A percentile compares a stretch with the other conserved stretches of the same genome.
These are phyloP conservation scores for Augiades crinisus DNA, from an alignment of 2,888 invertebrate species.

Conservation along the genomic window DNA sequence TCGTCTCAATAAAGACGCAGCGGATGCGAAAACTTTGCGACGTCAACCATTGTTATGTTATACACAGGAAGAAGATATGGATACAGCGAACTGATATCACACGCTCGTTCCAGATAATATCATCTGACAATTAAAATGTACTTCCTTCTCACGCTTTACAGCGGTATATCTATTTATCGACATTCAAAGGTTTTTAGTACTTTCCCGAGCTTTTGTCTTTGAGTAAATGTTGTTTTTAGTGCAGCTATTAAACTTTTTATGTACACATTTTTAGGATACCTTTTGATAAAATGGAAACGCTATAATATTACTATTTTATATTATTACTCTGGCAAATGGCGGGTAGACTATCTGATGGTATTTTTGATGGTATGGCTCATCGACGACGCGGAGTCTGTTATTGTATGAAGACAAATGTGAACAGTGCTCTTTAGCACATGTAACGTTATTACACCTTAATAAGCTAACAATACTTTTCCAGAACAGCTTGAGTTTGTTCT, in stretches of 20 bases:
- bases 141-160: slow-evolving; percentile 48
- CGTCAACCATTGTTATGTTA: slow-evolving; percentile 17
- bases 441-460: too few relatives aligned
- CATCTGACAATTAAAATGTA: slow-evolving; percentile 47
- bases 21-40: slow-evolving; percentile 14
- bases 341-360: too few relatives aligned
- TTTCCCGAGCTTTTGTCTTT: not conserved
- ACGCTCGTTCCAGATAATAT: slow-evolving; percentile 41
- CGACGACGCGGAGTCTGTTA: too few relatives aligned
- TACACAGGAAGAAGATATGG: slow-evolving; percentile 16
- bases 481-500: too few relatives aligned
- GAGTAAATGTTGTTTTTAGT: not conserved
- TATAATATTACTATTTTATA: too few relatives aligned
- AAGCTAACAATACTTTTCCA: too few relatives aligned
- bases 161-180: slow-evolving; percentile 11
- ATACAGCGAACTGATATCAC: slow-evolving; percentile 19
- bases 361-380: too few relatives aligned
- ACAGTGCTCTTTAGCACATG: too few relatives aligned
- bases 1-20: slow-evolving; percentile 22
- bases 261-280: too few relatives aligned
- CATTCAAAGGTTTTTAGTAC: not conserved
- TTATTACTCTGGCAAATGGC: too few relatives aligned
- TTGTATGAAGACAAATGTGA: too few relatives aligned
- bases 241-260: not conserved
- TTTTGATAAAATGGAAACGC: too few relatives aligned